Percentiles rank a stretch among this genome's conserved stretches.
Conservation (phyloP, 1,140 invertebrate species). For the Armadillidium nasatum region DNA sequence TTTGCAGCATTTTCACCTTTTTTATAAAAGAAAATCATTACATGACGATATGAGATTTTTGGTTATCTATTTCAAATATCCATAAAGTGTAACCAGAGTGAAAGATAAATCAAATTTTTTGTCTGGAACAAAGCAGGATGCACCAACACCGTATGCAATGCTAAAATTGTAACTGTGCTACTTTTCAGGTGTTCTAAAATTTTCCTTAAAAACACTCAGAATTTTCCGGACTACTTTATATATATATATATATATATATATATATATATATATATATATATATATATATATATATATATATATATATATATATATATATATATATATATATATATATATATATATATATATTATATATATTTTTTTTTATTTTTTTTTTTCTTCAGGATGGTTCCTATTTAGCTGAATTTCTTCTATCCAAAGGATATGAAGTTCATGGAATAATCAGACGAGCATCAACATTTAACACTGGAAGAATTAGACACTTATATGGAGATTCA, state of each 20-base stretch:
- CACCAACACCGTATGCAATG: no score
- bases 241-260: background rate
- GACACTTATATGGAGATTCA: constrained; percentile 90
- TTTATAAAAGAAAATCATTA: no score
- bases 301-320: no score
- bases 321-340: no score
- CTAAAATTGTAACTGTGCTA: no score
- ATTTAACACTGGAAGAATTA: constrained; percentile 93
- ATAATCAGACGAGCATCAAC: constrained; percentile 90
- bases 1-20: no score
- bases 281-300: background rate
- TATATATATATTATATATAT: background rate
- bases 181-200: no score
- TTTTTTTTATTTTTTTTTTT: background rate
- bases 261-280: background rate
- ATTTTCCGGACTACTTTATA: background rate
- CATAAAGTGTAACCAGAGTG: no score
- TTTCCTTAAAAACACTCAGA: background rate
- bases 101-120: no score
- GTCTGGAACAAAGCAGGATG: no score
- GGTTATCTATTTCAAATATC: no score
- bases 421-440: constrained; percentile 95
- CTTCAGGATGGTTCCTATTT: constrained; percentile 98
- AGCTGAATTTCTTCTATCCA: constrained; percentile 88
- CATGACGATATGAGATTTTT: no score